Evolutionary conservation across 2,888 invertebrate species (phyloP).

Genomic region (Orthosia gothica): DNA sequence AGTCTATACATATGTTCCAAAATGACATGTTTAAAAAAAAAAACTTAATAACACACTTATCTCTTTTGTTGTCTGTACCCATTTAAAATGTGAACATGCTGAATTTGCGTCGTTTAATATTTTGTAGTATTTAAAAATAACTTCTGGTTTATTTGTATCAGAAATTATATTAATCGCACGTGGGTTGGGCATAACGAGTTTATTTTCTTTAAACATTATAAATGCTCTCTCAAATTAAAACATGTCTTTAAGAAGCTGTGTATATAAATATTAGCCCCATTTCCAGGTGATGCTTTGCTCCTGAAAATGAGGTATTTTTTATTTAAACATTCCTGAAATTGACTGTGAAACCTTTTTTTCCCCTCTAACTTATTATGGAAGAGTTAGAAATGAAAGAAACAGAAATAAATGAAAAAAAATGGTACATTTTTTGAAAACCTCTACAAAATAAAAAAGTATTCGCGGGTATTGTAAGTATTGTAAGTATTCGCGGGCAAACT

Average conservation of each 20-base stretch:
- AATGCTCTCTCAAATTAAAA: background rate
- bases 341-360: background rate
- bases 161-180: constrained; percentile 23
- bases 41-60: background rate
- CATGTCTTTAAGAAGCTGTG: background rate
- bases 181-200: constrained; percentile 1
- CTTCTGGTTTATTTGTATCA: constrained; percentile 13
- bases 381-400: background rate
- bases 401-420: background rate
- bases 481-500: background rate
- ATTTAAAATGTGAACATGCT: constrained; percentile 59
- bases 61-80: constrained; percentile 37
- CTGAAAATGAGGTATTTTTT: background rate
- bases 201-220: constrained; percentile 7
- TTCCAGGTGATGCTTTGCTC: background rate
- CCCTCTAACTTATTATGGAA: background rate
- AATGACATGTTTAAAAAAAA: background rate
- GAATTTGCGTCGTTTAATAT: constrained; percentile 36
- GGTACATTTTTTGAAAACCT: background rate
- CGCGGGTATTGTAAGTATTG: too few species aligned
- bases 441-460: constrained; percentile 7
- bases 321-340: background rate
- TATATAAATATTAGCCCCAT: background rate
- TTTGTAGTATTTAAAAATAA: constrained; percentile 40
- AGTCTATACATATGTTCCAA: background rate